Base-by-base conservation (phyloP, 1,140 invertebrate species). In the Sycophila sp. region DNA sequence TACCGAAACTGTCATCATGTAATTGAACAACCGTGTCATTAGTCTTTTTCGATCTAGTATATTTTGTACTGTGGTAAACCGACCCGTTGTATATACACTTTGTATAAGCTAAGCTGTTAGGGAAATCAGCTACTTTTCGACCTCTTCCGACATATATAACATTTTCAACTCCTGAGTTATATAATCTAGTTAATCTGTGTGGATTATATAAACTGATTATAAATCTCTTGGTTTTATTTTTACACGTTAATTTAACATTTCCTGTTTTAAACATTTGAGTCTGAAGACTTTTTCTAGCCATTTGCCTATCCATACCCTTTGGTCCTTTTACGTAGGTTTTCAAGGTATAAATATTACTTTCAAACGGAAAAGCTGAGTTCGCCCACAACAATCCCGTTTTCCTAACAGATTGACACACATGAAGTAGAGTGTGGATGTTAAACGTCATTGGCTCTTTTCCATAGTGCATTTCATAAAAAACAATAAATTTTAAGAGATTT, bases 231-330 rank as follows among this genome's bases (percentile, higher is more conserved):
- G 60, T 55, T 13, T 62, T 38, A 68, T 30, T 17, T 30, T n/a
- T n/a, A n/a, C 26, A 28, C 60, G 65, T 64, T 59, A 71, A 59
- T 49, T 67, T 49, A n/a, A n/a, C 24, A 32, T 71, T 65, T 10
- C 69, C 62, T 30, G 53, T 68, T 63, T 65, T 68, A 32, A 56
- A 56, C 8, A 4, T 11, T 28, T n/a, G 11, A 38, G 30, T 30
- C 26, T 69, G 26, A 13, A 71, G 24, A 17, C 5, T 42, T 58
- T 64, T 73, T 26, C 28, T 47, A 13, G 47, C 11, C 22, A 73
- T 63, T 64, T 73, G 71, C 17, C 40, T 58, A 38, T 69, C 65
- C 17, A 73, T 49, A 17, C 58, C 42, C 40, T 64, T 69, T 24
- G 58, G 51, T 22, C 59, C 71, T 59, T 64, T 63, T 1, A 69